phyloP scores from a whole-genome alignment of 2,113 vertebrate species.

The Tinamus guttatus region DNA sequence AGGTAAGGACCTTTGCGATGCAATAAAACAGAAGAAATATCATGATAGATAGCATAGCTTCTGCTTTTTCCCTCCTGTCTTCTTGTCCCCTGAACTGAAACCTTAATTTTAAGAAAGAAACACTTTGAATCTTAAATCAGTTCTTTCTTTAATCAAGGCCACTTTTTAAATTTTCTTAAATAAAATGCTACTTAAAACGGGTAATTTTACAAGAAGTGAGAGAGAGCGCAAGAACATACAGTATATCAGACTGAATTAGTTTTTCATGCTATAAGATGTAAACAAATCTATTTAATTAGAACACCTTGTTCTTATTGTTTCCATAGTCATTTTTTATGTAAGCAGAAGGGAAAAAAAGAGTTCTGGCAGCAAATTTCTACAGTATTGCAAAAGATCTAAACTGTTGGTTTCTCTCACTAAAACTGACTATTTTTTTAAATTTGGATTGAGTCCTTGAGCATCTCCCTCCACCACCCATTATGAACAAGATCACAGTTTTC shows the following conservation, averaged over 20 bases:
- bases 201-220: slow-evolving; percentile 72
- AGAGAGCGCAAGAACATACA: slow-evolving; percentile 66
- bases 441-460: not conserved
- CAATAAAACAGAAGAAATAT: slow-evolving; percentile 41
- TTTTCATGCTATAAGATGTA: slow-evolving; percentile 77
- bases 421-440: not conserved
- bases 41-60: not conserved
- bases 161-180: slow-evolving; percentile 78
- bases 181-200: slow-evolving; percentile 74
- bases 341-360: slow-evolving; percentile 10
- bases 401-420: not conserved
- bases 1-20: slow-evolving; percentile 3
- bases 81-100: slow-evolving; percentile 24
- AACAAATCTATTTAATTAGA: slow-evolving; percentile 88
- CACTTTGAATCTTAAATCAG: slow-evolving; percentile 49
- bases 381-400: not conserved
- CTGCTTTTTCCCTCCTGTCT: not conserved
- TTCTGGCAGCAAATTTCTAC: slow-evolving; percentile 13
- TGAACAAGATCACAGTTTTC: not conserved
- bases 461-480: not conserved
- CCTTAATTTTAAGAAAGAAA: slow-evolving; percentile 47
- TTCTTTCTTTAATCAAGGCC: slow-evolving; percentile 75
- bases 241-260: slow-evolving; percentile 82
- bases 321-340: slow-evolving; percentile 73
- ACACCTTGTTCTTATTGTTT: slow-evolving; percentile 81